These are phyloP conservation scores for Lucifuga dentata DNA, from an alignment of 2,113 vertebrate genomes.

Conservation along the genomic window DNA sequence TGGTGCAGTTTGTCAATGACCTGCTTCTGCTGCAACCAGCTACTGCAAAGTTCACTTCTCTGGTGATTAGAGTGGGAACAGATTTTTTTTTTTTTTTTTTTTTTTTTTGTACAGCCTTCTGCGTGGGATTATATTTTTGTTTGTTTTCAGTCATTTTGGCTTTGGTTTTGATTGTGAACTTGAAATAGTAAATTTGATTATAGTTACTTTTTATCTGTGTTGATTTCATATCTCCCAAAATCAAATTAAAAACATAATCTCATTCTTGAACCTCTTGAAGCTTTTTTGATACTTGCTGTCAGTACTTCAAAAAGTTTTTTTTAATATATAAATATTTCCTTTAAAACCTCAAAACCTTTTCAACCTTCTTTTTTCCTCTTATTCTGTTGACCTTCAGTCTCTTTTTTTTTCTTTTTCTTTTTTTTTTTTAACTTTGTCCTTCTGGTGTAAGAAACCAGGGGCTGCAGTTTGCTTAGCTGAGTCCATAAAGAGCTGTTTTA, in stretches of 20 bases:
- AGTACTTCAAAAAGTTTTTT: constrained; percentile 20
- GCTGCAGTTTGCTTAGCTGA: constrained; percentile 72
- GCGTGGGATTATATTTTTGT: constrained; percentile 12
- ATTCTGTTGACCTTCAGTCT: constrained; percentile 16
- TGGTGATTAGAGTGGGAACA: constrained; percentile 28
- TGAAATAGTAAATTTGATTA: constrained; percentile 23
- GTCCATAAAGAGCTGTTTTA: constrained; percentile 79
- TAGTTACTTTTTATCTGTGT: background rate
- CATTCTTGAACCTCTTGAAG: background rate
- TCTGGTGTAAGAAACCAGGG: constrained; percentile 54
- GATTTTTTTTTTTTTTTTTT: background rate
- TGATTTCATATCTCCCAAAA: constrained; percentile 13
- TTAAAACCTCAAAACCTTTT: background rate
- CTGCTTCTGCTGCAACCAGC: constrained; percentile 41
- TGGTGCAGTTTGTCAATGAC: constrained; percentile 62
- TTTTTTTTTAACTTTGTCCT: constrained; percentile 36
- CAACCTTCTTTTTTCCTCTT: background rate
- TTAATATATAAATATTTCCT: background rate
- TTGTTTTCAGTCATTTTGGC: background rate
- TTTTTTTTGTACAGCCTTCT: background rate
- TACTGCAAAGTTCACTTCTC: constrained; percentile 60
- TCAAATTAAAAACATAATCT: background rate
- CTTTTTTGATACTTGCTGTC: background rate
- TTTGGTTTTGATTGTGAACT: background rate
- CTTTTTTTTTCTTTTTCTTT: constrained; percentile 11